Evolutionary conservation across 2,888 invertebrate species (phyloP), one percentile per base, ranked within the genome.

Genomic region (Drosophila barbarae): DNA sequence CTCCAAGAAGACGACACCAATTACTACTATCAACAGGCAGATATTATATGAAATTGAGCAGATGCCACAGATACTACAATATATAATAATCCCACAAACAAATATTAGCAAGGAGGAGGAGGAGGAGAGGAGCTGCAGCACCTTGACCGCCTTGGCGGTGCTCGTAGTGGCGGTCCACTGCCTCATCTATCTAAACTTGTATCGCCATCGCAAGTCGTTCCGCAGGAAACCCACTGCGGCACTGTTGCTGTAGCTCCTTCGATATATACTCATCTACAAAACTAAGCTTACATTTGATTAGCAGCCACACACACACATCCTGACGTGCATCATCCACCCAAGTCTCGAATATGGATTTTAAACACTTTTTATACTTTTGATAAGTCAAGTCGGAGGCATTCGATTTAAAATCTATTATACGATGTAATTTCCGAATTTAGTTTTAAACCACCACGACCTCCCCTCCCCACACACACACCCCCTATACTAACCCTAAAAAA

Each of bases 201-300:
- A 87, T 84, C 89, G 88, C 72, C 89, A 89, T 80, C 89, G 89
- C 73, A 89, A 90, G 78, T 88, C 89, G 51, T 88, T 89, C 83
- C 89, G 89, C 75, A 90, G 89, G 89, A 89, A 89, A 89, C 80
- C 74, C 36, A 38, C 49, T 49, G 18, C 38, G 15, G 6, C 10
- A 26, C n/a, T 35, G 32, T n/a, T 13, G 54, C 53, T 68, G 77
- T 61, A 80, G 57, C 66, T 41, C 41, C 41, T 9, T 38, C 63
- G 44, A 59, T 59, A 58, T 50, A 67, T 70, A 50, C 69, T 68
- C 71, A 68, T 49, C 71, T 30, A 63, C 36, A 26, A 36, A 51
- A 42, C 44, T 63, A 64, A 68, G 57, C 38, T 59, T 60, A 69
- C 49, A 35, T 36, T 66, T 60, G 49, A 69, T 46, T 59, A 69